These are phyloP conservation scores for Stictocephala bisonia DNA, from an alignment of 2,888 invertebrate genomes.

Conservation along the genomic window DNA sequence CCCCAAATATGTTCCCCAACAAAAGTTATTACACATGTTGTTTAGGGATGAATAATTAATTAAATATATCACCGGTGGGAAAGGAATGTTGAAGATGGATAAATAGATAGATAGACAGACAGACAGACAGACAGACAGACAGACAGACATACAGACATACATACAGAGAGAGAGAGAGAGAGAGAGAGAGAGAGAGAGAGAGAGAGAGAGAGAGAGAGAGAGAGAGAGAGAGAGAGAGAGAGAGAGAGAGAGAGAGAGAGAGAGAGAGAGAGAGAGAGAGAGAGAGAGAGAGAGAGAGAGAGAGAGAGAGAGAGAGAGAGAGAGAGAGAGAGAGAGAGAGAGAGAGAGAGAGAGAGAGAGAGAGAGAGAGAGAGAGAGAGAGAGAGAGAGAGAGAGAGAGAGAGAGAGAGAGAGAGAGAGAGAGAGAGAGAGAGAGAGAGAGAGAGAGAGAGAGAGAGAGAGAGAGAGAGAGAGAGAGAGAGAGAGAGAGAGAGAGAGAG, in stretches of 20 bases:
- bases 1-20: too few species aligned
- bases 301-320: neutral
- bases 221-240: neutral
- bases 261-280: slow-evolving; percentile 5
- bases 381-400: slow-evolving; percentile 13
- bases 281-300: slow-evolving; percentile 5
- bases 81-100: neutral
- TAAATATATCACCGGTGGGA: too few species aligned
- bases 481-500: neutral
- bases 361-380: neutral
- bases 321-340: slow-evolving; percentile 9
- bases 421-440: neutral
- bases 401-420: neutral
- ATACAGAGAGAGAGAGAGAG: too few species aligned
- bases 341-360: neutral
- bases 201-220: slow-evolving; percentile 3
- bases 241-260: neutral
- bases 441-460: neutral
- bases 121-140: neutral
- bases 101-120: too few species aligned
- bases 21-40: too few species aligned
- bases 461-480: neutral
- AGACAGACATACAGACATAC: too few species aligned
- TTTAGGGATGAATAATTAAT: too few species aligned
- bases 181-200: slow-evolving; percentile 15